phyloP scores from a whole-genome alignment of 2,797 vertebrate genomes.

The Mallotus villosus region DNA sequence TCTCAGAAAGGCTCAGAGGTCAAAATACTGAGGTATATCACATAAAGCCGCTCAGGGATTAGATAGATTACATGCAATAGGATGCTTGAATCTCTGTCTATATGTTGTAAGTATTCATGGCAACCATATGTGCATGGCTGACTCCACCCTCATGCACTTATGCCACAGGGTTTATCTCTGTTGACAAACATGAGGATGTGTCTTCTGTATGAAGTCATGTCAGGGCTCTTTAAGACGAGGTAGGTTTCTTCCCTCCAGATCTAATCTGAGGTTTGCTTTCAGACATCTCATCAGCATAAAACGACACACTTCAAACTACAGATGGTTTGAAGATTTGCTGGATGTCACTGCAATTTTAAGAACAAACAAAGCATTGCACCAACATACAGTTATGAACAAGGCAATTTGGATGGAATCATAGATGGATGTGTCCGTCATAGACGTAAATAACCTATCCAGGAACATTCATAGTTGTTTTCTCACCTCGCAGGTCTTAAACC shows the following conservation, averaged over 20 bases:
- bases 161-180: slow-evolving; percentile 44
- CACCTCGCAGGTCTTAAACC: slow-evolving; percentile 87
- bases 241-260: background rate
- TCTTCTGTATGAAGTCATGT: slow-evolving; percentile 14
- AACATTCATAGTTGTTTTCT: background rate
- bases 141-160: slow-evolving; percentile 26
- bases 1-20: slow-evolving; percentile 60
- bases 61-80: slow-evolving; percentile 52
- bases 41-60: slow-evolving; percentile 40
- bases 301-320: background rate
- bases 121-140: slow-evolving; percentile 19
- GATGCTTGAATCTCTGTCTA: slow-evolving; percentile 31
- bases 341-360: background rate
- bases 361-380: background rate
- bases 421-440: background rate
- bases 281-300: background rate
- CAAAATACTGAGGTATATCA: slow-evolving; percentile 33
- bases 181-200: slow-evolving; percentile 39
- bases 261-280: background rate
- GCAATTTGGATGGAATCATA: background rate
- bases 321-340: too few relatives aligned
- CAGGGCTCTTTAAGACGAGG: background rate
- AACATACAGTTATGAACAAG: background rate
- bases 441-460: background rate
- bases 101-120: background rate